Conservation (phyloP, 2,888 invertebrate genomes). For the Zygogramma bicolorata region DNA sequence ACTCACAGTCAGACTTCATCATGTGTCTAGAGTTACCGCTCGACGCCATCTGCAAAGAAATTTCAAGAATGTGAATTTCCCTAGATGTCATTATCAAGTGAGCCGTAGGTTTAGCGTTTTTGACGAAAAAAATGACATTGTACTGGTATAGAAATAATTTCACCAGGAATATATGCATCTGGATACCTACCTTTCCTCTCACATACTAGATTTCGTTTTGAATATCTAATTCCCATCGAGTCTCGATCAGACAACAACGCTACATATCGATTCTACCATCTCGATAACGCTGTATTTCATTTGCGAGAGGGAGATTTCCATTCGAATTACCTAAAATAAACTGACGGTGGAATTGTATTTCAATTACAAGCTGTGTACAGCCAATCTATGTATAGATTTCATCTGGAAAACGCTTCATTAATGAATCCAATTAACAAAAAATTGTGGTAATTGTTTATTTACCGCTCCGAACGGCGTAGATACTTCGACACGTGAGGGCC, state of each 20-base stretch:
- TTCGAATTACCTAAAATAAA: conserved; percentile 59
- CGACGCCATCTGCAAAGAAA: too few species aligned
- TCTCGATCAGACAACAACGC: not conserved
- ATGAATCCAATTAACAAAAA: conserved; percentile 38
- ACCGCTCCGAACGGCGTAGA: conserved; percentile 30
- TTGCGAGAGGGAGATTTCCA: conserved; percentile 18
- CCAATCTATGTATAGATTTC: conserved; percentile 39
- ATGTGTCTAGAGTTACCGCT: too few species aligned
- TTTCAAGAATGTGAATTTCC: too few species aligned
- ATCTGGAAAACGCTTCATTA: conserved; percentile 38
- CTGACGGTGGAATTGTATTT: conserved; percentile 61
- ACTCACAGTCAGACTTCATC: too few species aligned
- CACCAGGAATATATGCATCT: too few species aligned
- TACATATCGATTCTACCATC: not conserved
- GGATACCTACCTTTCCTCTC: too few species aligned
- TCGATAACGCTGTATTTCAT: conserved; percentile 1
- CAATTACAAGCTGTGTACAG: conserved; percentile 55
- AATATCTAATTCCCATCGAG: not conserved
- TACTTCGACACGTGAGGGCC: conserved; percentile 23
- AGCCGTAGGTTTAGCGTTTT: too few species aligned
- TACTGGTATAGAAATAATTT: too few species aligned
- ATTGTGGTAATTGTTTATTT: conserved; percentile 39
- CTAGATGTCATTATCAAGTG: too few species aligned
- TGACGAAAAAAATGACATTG: too few species aligned
- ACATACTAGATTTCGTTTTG: too few species aligned